Base-by-base conservation (phyloP, 2,797 vertebrate genomes). In the Anisognathus igniventris region DNA sequence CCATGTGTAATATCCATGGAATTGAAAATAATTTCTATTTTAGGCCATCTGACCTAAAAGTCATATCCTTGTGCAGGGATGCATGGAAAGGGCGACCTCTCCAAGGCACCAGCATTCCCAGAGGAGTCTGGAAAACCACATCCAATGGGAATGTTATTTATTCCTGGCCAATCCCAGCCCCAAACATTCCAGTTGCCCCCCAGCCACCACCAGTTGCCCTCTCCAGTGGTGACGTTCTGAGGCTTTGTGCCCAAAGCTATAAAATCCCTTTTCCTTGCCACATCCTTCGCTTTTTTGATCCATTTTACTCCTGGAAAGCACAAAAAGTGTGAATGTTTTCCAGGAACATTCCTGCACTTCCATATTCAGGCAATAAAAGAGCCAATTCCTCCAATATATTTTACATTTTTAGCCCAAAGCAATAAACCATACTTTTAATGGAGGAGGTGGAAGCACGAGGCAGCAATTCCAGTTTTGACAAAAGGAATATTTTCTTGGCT, bases 1-100 rank as follows among this genome's bases (percentile, higher is more conserved):
- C 48, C n/a, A 35, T 0, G 1, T 14, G 20, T 21, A 51, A 79
- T 22, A 42, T 14, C 58, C 6, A 0, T 1, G 27, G 58, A 50
- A 67, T 3, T 37, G 27, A 72, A 39, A 91, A 88, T 2, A 14
- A 82, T 66, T 86, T 39, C 2, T 17, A 45, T 73, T 76, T 68
- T 33, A 42, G 20, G 18, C 19, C 22, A 10, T 21, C 67, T 88
- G 1, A 0, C n/a, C 80, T 65, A 73, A 80, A 62, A 65, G 40
- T 30, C 48, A 75, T 2, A 5, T 27, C 44, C 24, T 56, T 15
- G 35, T 39, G 64, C 53, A 27, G 1, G 21, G 48, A 80, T 5
- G n/a, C 16, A 47, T 11, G 23, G n/a, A 71, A 90, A 42, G 40
- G 60, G 24, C 0, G 27, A 81, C 60, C 45, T 75, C 68, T 91